Evolutionary conservation across 2,113 vertebrate genomes (phyloP), one percentile per base, ranked within the genome.

Genomic region (Gymnorhina tibicen): DNA sequence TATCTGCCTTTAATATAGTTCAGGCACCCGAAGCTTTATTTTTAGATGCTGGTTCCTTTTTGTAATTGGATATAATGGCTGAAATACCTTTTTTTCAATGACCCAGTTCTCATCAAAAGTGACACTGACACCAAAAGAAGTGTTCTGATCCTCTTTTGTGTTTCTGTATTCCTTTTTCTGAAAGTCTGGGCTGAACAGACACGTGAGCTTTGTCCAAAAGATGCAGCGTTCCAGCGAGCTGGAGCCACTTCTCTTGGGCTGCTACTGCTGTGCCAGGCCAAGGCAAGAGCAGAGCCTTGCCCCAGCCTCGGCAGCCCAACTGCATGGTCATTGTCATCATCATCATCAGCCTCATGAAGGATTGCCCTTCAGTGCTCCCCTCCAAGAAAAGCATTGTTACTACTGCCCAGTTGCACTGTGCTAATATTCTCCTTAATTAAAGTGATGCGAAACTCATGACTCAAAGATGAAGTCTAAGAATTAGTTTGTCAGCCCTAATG

Each of bases 51-150:
- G 80, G 30, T 81, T 95, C n/a, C 41, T 94, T 94, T 92, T 91
- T 92, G 80, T 92, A 95, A 96, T 96, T 96, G 52, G 88, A 37
- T 84, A 52, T 68, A 89, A 92, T 82, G 58, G 64, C 77, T 91
- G 69, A 91, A 96, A 93, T 89, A 91, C 73, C 77, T 93, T 72
- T 93, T 85, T 73, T 78, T 91, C 89, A 78, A 56, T 85, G 86
- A 93, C 92, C 80, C 53, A 68, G 69, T 95, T 95, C 95, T 91
- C 69, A 41, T 89, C 68, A 76, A 53, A 23, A 77, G 73, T 69
- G 72, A 76, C 41, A 16, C 49, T 55, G 76, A 64, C 81, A 82
- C 72, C 1, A 4, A 28, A 91, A 80, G 47, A 67, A 85, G 74
- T 13, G 69, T 79, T 89, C 85, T 87, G 82, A 53, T 18, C 42